phyloP scores from a whole-genome alignment of 1,140 invertebrate species.

The Cyclina sinensis region DNA sequence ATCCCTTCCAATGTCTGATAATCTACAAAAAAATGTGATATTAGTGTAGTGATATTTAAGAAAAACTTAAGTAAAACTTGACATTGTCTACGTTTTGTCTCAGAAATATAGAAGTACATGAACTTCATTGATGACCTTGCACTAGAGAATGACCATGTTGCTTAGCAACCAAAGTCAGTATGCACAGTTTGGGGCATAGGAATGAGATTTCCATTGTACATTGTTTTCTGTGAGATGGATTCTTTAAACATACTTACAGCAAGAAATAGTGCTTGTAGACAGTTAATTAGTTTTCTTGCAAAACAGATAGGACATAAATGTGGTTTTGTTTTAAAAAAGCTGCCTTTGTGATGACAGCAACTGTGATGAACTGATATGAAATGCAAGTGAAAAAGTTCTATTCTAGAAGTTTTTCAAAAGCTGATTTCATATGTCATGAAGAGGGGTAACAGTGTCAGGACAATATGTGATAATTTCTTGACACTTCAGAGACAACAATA shows the following conservation, averaged over 20 bases:
- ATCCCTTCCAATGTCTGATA: conserved; percentile 41
- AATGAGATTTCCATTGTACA: background rate
- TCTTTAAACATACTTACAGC: too few species aligned
- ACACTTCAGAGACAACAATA: background rate
- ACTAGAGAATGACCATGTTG: background rate
- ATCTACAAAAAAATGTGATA: conserved; percentile 37
- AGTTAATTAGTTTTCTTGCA: too few species aligned
- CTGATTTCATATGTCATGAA: background rate
- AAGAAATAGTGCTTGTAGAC: too few species aligned
- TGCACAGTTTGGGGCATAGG: background rate
- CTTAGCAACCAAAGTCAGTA: background rate
- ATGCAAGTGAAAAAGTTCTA: too few species aligned
- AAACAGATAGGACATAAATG: too few species aligned
- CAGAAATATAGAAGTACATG: background rate
- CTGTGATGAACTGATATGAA: background rate
- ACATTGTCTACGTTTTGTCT: background rate
- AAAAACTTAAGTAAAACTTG: background rate
- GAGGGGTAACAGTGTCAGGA: background rate
- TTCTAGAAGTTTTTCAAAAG: background rate
- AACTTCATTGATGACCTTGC: too few species aligned
- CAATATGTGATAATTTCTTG: background rate
- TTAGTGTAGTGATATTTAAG: conserved; percentile 22
- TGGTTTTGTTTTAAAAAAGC: too few species aligned
- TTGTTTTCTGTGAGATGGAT: too few species aligned
- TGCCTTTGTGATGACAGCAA: background rate